Base-by-base conservation (phyloP, 64 coral and sea anemone species). In the Pocillopora damicornis region DNA sequence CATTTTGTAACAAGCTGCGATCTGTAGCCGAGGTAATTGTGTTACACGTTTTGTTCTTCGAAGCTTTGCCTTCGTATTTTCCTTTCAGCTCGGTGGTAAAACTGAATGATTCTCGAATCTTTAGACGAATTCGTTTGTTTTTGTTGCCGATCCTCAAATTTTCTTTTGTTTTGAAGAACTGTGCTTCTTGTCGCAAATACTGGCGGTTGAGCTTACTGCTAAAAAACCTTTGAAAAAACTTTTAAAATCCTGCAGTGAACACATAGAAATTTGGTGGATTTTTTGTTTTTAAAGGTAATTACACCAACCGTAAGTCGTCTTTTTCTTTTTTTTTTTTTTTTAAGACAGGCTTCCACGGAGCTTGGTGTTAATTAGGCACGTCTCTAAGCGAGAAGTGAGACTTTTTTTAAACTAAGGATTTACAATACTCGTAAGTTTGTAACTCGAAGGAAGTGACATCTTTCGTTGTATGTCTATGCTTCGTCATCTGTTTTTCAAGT, bases 1-100 rank as follows among this genome's bases (percentile, higher is more conserved):
- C 87, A 9, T 90, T 96, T 81, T 91, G 90, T 1, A 87, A 96
- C 45, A 91, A 90, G 76, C 63, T 96, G 13, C 74, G 61, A 8
- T 73, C 75, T 17, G 87, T 90, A 15, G 86, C 90, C 1, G 94
- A 96, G 94, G 94, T 96, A 93, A 85, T 34, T 20, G 5, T 20
- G 42, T 66, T 62, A 75, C 15, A 1, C 16, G n/a, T 83, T 26
- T n/a, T 30, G 42, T 64, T 35, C 83, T 60, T 13, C 30, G 4
- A 20, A 7, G 0, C 18, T 1, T 75, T 7, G 22, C 11, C 67
- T 71, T 26, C n/a, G 67, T 10, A 71, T 20, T 20, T 71, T 25
- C 20, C 25, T 71, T 71, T 71, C 20, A 0, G 5, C 67, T 71
- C n/a, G 22, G 67, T 30, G 1, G 9, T 20, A 23, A 71, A 71